These are phyloP conservation scores for Atta colombica DNA, from an alignment of 1,140 invertebrate species.

Conservation along the genomic window DNA sequence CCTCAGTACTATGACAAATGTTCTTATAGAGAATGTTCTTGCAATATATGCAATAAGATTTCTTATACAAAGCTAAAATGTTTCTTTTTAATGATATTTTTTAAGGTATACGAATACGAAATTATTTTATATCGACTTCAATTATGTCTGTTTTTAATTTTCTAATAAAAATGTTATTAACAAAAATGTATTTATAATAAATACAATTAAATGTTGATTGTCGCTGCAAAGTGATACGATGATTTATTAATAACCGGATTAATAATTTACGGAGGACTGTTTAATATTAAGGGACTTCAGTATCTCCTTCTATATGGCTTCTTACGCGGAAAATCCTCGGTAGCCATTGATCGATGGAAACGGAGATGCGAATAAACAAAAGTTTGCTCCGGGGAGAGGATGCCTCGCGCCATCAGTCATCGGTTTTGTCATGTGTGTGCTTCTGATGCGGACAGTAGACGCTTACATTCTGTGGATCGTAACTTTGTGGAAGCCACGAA, in stretches of 20 bases:
- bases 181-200: background rate
- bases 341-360: constrained; percentile 80
- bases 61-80: too few relatives aligned
- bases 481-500: constrained; percentile 10
- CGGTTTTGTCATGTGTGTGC: constrained; percentile 80
- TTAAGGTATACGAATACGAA: too few relatives aligned
- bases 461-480: constrained; percentile 40
- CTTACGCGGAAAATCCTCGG: constrained; percentile 59
- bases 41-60: background rate
- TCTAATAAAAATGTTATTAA: background rate
- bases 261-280: constrained; percentile 49
- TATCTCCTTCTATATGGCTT: constrained; percentile 56
- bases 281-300: constrained; percentile 51
- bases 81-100: background rate
- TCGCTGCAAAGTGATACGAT: background rate
- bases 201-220: background rate
- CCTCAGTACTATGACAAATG: constrained; percentile 33
- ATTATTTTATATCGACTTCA: background rate
- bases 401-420: constrained; percentile 80
- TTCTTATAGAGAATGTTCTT: background rate
- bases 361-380: constrained; percentile 80
- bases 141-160: background rate
- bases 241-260: constrained; percentile 21
- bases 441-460: constrained; percentile 63
- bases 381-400: constrained; percentile 72